These are phyloP conservation scores for Tinea pellionella DNA, from an alignment of 2,888 invertebrate genomes.

Conservation along the genomic window DNA sequence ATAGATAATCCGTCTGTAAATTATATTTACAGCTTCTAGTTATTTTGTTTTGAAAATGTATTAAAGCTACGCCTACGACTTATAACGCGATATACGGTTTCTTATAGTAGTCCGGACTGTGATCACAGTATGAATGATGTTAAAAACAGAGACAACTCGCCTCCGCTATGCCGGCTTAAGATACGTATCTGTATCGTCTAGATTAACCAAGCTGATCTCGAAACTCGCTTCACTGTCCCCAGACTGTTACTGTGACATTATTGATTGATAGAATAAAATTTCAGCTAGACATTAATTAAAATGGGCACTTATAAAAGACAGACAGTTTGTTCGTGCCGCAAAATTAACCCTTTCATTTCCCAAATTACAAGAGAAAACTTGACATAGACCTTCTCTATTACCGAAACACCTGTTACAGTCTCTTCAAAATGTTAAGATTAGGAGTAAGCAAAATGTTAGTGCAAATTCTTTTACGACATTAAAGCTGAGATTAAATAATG, in stretches of 20 bases:
- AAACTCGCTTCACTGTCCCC: too few relatives aligned
- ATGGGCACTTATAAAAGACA: not conserved
- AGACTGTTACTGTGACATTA: too few relatives aligned
- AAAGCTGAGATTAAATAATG: conserved; percentile 3
- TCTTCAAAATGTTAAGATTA: not conserved
- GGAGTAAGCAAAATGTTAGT: not conserved
- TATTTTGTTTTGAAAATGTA: not conserved
- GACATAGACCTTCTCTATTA: not conserved
- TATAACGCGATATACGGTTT: too few relatives aligned
- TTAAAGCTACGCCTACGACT: not conserved
- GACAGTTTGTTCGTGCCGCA: not conserved
- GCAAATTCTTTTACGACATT: conserved; percentile 11
- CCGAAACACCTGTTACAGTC: not conserved
- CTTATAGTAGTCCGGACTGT: too few relatives aligned
- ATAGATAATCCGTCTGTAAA: not conserved
- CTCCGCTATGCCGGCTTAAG: too few relatives aligned
- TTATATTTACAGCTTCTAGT: not conserved
- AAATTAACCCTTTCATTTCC: not conserved
- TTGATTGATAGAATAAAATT: not conserved
- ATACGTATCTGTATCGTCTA: too few relatives aligned
- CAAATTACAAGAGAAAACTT: conserved; percentile 5
- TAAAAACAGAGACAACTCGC: too few relatives aligned
- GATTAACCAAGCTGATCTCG: too few relatives aligned
- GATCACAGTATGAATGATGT: too few relatives aligned
- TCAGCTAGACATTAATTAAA: not conserved